A percentile compares a stretch with the other conserved stretches of the same genome.
phyloP scores from a whole-genome alignment of 35 echinoderm and acorn worm genomes.

The Apostichopus californicus region DNA sequence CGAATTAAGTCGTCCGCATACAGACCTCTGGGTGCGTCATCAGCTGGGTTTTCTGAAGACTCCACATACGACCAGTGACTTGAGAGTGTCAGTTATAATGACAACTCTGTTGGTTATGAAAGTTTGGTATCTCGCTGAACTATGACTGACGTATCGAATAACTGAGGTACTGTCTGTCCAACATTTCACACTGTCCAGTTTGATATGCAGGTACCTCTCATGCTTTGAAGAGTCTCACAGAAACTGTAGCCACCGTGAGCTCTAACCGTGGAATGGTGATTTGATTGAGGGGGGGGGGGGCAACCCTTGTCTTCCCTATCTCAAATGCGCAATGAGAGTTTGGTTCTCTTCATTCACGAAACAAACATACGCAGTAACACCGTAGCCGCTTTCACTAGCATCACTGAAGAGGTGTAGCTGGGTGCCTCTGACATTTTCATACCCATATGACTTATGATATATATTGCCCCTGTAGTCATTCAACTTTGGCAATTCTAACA shows the following conservation, averaged over 20 bases:
- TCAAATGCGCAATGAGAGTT: conserved; percentile 20
- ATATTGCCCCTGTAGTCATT: conserved; percentile 37
- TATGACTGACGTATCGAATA: conserved; percentile 66
- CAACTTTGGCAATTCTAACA: conserved; percentile 63
- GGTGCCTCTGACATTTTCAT: not conserved
- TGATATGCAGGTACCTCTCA: conserved; percentile 48
- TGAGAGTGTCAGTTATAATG: conserved; percentile 48
- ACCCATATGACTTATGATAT: conserved; percentile 59
- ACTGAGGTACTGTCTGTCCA: conserved; percentile 80
- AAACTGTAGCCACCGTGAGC: conserved; percentile 62
- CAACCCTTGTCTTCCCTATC: conserved; percentile 62
- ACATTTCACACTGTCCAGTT: conserved; percentile 32
- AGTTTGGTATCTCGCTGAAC: conserved; percentile 34
- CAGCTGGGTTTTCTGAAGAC: conserved; percentile 53
- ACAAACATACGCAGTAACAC: conserved; percentile 64
- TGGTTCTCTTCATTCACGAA: conserved; percentile 36
- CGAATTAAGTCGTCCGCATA: conserved; percentile 37
- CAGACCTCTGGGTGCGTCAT: conserved; percentile 56
- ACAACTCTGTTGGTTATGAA: conserved; percentile 69
- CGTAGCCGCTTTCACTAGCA: conserved; percentile 64
- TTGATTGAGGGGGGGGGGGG: conserved; percentile 65
- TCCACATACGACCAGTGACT: conserved; percentile 63
- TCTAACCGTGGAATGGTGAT: conserved; percentile 76
- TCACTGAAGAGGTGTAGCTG: conserved; percentile 84
- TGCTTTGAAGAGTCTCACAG: conserved; percentile 46